Conservation (phyloP, 2,888 invertebrate species). For the Chrysolina americana region DNA sequence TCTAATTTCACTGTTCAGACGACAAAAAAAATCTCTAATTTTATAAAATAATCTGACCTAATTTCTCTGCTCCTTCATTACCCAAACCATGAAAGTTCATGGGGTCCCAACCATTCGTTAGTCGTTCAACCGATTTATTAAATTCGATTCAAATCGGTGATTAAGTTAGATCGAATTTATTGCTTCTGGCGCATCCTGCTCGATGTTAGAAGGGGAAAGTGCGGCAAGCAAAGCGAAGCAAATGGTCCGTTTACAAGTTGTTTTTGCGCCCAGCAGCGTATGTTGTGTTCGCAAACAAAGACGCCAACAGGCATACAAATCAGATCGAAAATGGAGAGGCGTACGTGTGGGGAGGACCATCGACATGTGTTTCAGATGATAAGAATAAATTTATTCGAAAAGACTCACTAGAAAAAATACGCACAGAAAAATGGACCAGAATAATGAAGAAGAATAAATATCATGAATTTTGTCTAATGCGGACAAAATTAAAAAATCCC, state of each 20-base stretch:
- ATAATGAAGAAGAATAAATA: too few species aligned
- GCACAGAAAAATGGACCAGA: too few species aligned
- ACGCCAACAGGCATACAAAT: constrained; percentile 50
- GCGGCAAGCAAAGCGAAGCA: constrained; percentile 57
- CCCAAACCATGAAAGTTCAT: not conserved
- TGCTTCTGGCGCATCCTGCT: constrained; percentile 32
- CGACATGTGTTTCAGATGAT: not conserved
- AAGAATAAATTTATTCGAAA: too few species aligned
- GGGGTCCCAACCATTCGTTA: not conserved
- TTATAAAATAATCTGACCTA: not conserved
- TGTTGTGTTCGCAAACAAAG: constrained; percentile 55
- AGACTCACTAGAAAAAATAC: too few species aligned
- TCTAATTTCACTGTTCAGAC: not conserved
- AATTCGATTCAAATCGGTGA: constrained; percentile 36
- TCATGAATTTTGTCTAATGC: too few species aligned
- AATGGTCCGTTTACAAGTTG: constrained; percentile 63
- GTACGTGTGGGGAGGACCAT: not conserved
- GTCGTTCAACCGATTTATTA: constrained; percentile 13
- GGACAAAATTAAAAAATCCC: too few species aligned
- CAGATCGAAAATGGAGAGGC: constrained; percentile 32
- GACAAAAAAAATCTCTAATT: not conserved
- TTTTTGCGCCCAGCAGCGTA: constrained; percentile 60
- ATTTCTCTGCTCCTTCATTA: not conserved
- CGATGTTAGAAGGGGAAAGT: constrained; percentile 44
- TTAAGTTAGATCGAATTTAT: constrained; percentile 45